Base-by-base conservation (phyloP, 2,113 vertebrate genomes). In the Leiothrix lutea region DNA sequence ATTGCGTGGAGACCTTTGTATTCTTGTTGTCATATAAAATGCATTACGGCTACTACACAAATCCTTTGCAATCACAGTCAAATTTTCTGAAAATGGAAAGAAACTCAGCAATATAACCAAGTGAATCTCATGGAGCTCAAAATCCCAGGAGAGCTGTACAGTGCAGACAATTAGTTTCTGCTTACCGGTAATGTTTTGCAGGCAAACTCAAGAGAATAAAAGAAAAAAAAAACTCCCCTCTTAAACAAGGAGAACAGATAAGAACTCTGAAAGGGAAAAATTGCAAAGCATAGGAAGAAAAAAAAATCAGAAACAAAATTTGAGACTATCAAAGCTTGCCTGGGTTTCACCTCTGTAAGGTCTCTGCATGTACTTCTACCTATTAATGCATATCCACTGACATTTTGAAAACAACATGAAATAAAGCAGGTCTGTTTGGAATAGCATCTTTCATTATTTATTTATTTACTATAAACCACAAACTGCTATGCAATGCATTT, bases 161-260 rank as follows among this genome's bases (percentile, higher is more conserved):
- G 11, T 54, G 44, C 82, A 94, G 91, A 94, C 82, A 83, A 92
- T 96, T 94, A 93, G 90, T 80, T 97, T 93, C 88, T 94, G 88
- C 88, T 92, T 95, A 92, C 81, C 0, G 1, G 35, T 78, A 92
- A 80, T 62, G 71, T 83, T 90, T 77, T 90, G 60, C 51, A 90
- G 74, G 74, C 67, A 92, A 93, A 82, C 31, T 36, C 29, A 83
- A 14, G 12, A 33, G 53, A 89, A 80, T 84, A 12, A 71, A 86
- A 72, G 7, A 40, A 38, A 51, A 26, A 26, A 29, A 23, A 54
- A 71, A 45, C 28, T 51, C 13, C 31, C 40, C 22, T 58, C 25
- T 70, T 50, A 83, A 93, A 77, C 21, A 57, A 83, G 29, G 7
- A 80, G 48, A 92, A 92, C 2, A 26, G 33, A 44, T 73, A 83